Evolutionary conservation across 2,888 invertebrate species (phyloP).

Genomic region (Coelopa pilipes): DNA sequence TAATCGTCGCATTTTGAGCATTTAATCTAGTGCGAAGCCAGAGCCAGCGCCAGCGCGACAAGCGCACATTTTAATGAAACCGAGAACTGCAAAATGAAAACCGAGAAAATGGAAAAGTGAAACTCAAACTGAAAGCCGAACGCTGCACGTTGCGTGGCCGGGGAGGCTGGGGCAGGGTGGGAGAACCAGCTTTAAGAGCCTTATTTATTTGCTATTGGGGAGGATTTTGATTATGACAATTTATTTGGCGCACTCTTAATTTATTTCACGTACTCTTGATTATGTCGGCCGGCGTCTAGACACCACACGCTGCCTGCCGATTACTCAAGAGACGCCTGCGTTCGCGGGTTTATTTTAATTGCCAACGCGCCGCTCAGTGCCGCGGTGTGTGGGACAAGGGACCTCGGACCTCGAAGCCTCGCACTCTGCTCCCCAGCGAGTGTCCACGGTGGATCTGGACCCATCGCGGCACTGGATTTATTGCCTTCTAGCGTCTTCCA

Average conservation of each 20-base stretch:
- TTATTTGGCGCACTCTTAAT: slow-evolving; percentile 35
- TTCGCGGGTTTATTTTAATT: slow-evolving; percentile 29
- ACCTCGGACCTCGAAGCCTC: too few relatives aligned
- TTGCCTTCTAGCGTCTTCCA: too few relatives aligned
- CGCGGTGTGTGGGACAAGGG: too few relatives aligned
- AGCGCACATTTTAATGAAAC: neutral
- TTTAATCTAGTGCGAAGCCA: slow-evolving; percentile 27
- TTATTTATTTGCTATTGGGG: slow-evolving; percentile 41
- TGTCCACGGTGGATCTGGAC: too few relatives aligned
- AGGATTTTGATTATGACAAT: slow-evolving; percentile 39
- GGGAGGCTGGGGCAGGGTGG: neutral
- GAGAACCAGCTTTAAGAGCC: slow-evolving; percentile 37
- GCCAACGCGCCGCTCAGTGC: neutral
- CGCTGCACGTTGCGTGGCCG: neutral
- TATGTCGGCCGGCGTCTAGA: slow-evolving; percentile 44
- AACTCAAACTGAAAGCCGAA: neutral
- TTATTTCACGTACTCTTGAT: slow-evolving; percentile 35
- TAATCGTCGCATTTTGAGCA: slow-evolving; percentile 46
- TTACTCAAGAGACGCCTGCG: slow-evolving; percentile 15
- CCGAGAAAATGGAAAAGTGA: neutral
- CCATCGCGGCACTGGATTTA: too few relatives aligned
- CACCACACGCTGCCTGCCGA: slow-evolving; percentile 36
- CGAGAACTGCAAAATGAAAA: neutral
- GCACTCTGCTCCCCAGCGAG: too few relatives aligned
- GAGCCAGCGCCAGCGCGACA: neutral